Evolutionary conservation across 1,140 invertebrate species (phyloP), one percentile per base, ranked within the genome.

Genomic region (Orius insidiosus): DNA sequence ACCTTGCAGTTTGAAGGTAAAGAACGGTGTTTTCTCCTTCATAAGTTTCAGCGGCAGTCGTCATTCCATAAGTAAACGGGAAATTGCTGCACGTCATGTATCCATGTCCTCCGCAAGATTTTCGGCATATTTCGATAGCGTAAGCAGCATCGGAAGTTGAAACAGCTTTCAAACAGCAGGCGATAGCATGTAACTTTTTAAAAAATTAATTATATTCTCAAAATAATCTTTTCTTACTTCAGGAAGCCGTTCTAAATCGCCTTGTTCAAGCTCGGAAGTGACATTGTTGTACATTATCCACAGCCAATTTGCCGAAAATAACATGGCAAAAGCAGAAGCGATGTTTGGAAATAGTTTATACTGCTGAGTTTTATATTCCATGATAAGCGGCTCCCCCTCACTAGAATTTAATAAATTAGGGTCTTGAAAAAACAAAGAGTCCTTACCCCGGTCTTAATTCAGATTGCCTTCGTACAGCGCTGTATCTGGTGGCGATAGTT

Each of bases 11-110:
- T 68, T 96, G 90, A 3, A 94, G 64, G 34, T 85, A 66, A 54
- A 96, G 66, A 10, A 95, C 88, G 1, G 87, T 92, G 59, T 95
- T 94, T 66, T 95, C 89, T 4, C 90, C 90, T 66, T 95, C 90
- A 58, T 94, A 94, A 2, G 88, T 96, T 62, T 82, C 86, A 38
- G 81, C 76, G 18, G 88, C 87, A 1, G 85, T 86, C 2, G 77
- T 73, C 50, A 78, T 64, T 7, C 78, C 77, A 60, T 90, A 94
- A 10, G 80, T 79, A 37, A 74, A 68, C 11, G 87, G 87, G 18
- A 95, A 68, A 60, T 84, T 87, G 51, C 83, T 87, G 36, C 78
- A 72, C 14, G 78, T 71, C 71, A 88, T 84, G 64, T 85, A 96
- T 8, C 92, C 92, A 60, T 95, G 90, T 4, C 92, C 92, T 24